A percentile compares a stretch with the other conserved stretches of the same genome.
These are phyloP conservation scores for Nycteola revayana DNA, from an alignment of 2,888 invertebrate species.

Conservation along the genomic window DNA sequence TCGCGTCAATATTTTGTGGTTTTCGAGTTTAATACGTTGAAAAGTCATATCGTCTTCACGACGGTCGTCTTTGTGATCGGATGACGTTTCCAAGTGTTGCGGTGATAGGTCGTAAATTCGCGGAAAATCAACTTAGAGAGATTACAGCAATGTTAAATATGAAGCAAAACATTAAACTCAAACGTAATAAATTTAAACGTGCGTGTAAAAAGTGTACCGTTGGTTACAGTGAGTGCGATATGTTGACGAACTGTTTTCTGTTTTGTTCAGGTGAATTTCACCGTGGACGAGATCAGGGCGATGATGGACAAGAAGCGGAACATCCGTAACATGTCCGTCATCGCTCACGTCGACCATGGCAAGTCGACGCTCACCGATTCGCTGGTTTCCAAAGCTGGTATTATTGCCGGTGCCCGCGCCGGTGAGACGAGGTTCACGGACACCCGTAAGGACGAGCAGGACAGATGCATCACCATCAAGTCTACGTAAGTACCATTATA, in stretches of 20 bases:
- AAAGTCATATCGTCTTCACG: conserved; percentile 44
- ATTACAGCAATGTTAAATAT: background rate
- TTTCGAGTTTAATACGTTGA: conserved; percentile 37
- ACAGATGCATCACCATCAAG: conserved; percentile 99
- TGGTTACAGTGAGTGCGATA: conserved; percentile 52
- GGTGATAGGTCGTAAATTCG: conserved; percentile 39
- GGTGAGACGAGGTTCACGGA: conserved; percentile 99
- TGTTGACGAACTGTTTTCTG: conserved; percentile 58
- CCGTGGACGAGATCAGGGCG: conserved; percentile 99
- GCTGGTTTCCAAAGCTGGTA: conserved; percentile 99
- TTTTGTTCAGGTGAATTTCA: conserved; percentile 98
- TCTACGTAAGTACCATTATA: conserved; percentile 91
- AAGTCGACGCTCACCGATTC: conserved; percentile 99
- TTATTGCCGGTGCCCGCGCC: conserved; percentile 99
- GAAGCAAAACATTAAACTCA: conserved; percentile 5
- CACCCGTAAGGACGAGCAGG: conserved; percentile 99
- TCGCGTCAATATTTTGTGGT: conserved; percentile 55
- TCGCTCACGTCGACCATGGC: conserved; percentile 99
- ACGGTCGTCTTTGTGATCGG: conserved; percentile 62
- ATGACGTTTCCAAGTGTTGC: conserved; percentile 71
- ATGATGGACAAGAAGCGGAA: conserved; percentile 99
- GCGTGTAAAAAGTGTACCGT: conserved; percentile 53
- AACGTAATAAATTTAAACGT: conserved; percentile 49
- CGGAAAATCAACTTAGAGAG: conserved; percentile 11
- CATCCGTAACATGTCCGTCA: conserved; percentile 99